Percentiles rank a stretch among this genome's conserved stretches.
Evolutionary conservation across 2,888 invertebrate genomes (phyloP).

Genomic region (Campoplex nolae): DNA sequence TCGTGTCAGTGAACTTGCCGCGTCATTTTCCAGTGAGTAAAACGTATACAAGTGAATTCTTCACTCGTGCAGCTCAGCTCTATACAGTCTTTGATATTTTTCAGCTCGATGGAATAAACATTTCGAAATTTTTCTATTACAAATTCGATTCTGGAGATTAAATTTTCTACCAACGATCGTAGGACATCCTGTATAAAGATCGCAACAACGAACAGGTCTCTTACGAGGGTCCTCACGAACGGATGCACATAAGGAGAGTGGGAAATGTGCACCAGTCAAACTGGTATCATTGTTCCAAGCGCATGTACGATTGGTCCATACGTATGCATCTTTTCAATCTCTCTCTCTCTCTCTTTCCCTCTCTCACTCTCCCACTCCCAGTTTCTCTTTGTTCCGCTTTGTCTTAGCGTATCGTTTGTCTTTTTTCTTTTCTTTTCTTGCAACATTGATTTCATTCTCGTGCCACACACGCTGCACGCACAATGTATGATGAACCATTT

Average conservation of each 20-base stretch:
- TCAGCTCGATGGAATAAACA: too few species aligned
- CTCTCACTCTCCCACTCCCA: conserved; percentile 1
- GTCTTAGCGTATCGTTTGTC: background rate
- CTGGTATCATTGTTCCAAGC: conserved; percentile 81
- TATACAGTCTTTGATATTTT: too few species aligned
- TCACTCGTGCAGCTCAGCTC: too few species aligned
- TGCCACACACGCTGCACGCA: conserved; percentile 38
- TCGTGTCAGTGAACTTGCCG: too few species aligned
- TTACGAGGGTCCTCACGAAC: conserved; percentile 13
- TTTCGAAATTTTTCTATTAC: too few species aligned
- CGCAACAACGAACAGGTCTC: conserved; percentile 27
- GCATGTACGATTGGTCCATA: conserved; percentile 55
- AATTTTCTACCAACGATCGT: background rate
- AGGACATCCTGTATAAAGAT: background rate
- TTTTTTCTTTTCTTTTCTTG: background rate
- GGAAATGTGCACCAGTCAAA: conserved; percentile 80
- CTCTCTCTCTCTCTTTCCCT: background rate
- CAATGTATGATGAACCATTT: background rate
- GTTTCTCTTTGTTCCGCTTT: background rate
- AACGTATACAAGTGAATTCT: too few species aligned
- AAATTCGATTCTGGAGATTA: too few species aligned
- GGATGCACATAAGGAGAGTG: conserved; percentile 67
- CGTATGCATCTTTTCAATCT: conserved; percentile 49
- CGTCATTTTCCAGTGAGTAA: too few species aligned
- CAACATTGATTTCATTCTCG: conserved; percentile 7